These are phyloP conservation scores for Phrynosoma blainvillii DNA, from an alignment of 2,113 vertebrate genomes.

Conservation along the genomic window DNA sequence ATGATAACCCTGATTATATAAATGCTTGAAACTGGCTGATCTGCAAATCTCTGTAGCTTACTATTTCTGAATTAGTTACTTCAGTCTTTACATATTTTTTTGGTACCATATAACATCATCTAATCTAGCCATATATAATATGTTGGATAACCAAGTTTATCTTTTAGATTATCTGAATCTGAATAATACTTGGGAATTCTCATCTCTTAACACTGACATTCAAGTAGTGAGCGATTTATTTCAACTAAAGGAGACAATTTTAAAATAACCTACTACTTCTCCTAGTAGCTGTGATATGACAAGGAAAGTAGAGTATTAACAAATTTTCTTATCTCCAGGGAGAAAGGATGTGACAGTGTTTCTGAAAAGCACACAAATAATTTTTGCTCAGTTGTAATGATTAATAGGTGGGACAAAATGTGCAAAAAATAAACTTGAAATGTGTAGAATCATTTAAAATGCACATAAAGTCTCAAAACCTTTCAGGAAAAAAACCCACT, in stretches of 20 bases:
- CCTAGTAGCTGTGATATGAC: neutral
- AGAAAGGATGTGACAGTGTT: too few species aligned
- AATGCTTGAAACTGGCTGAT: constrained; percentile 27
- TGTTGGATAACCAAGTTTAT: constrained; percentile 45
- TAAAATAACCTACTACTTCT: neutral
- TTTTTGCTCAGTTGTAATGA: too few species aligned
- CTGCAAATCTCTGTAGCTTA: constrained; percentile 6
- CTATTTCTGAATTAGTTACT: constrained; percentile 21
- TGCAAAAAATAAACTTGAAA: too few species aligned
- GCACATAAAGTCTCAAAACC: too few species aligned
- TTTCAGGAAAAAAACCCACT: too few species aligned
- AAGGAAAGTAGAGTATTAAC: too few species aligned
- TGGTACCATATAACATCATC: constrained; percentile 28
- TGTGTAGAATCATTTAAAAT: too few species aligned
- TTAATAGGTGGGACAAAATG: too few species aligned
- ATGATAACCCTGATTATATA: neutral
- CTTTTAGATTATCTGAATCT: constrained; percentile 56
- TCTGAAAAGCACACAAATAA: too few species aligned
- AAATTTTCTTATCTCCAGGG: too few species aligned
- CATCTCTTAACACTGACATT: too few species aligned
- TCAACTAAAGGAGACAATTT: constrained; percentile 50
- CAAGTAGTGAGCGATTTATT: neutral
- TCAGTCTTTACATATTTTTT: constrained; percentile 22
- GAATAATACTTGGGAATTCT: constrained; percentile 12
- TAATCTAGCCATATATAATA: constrained; percentile 37